Percentiles rank a stretch among this genome's conserved stretches.
Conservation (phyloP, 2,797 vertebrate species). For the Bufotes viridis region DNA sequence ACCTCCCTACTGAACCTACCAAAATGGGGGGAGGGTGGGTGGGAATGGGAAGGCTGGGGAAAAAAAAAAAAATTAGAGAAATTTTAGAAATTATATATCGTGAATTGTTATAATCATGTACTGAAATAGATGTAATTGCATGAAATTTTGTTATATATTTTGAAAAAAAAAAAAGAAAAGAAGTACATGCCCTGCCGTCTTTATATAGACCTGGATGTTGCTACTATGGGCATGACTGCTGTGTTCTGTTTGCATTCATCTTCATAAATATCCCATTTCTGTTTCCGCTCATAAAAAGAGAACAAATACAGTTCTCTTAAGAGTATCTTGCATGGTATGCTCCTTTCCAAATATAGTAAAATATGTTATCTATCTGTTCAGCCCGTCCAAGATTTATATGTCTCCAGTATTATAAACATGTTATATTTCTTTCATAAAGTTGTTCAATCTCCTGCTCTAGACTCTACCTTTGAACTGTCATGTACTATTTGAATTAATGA, state of each 20-base stretch:
- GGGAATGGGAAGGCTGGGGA: too few species aligned
- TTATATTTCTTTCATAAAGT: slow-evolving; percentile 44
- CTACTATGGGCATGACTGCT: neutral
- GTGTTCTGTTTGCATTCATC: neutral
- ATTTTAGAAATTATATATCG: too few species aligned
- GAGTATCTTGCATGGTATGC: neutral
- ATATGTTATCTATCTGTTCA: neutral
- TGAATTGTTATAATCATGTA: too few species aligned
- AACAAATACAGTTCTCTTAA: neutral
- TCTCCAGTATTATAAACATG: slow-evolving; percentile 28
- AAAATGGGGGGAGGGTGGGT: too few species aligned
- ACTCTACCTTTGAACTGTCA: slow-evolving; percentile 73
- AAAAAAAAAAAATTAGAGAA: too few species aligned
- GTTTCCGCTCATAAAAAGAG: neutral
- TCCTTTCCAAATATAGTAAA: slow-evolving; percentile 20
- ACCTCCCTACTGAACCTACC: too few species aligned
- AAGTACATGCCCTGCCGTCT: neutral
- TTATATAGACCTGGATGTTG: neutral
- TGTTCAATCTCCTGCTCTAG: slow-evolving; percentile 60
- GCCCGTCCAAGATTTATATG: slow-evolving; percentile 2
- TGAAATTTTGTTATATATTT: too few species aligned
- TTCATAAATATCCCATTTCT: neutral
- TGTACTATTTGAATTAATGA: slow-evolving; percentile 75
- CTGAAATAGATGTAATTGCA: too few species aligned
- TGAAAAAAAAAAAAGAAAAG: too few species aligned